These are phyloP conservation scores for Platycercus adscitus DNA, from an alignment of 2,113 vertebrate genomes.

Conservation along the genomic window DNA sequence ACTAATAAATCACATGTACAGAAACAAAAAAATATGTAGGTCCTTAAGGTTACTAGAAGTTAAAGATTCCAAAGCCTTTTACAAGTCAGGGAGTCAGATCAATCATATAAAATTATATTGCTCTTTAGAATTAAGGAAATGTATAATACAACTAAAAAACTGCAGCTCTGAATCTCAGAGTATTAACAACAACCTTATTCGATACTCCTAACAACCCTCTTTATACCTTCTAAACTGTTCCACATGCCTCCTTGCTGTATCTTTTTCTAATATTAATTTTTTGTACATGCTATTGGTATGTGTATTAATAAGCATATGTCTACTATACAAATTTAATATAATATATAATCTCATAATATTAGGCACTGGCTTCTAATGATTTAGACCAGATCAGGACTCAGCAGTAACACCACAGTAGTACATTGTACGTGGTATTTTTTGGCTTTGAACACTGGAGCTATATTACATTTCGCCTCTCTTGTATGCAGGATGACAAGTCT, in stretches of 20 bases:
- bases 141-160: not conserved
- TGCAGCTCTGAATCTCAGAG: not conserved
- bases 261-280: not conserved
- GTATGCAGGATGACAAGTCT: not conserved
- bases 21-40: not conserved
- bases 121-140: not conserved
- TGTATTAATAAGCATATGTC: not conserved
- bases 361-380: not conserved
- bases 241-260: not conserved
- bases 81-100: not conserved
- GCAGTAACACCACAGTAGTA: not conserved
- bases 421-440: fast-evolving
- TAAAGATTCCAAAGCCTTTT: not conserved
- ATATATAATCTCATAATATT: not conserved
- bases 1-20: not conserved
- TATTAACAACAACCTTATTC: not conserved
- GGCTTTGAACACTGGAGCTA: not conserved
- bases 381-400: not conserved
- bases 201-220: not conserved
- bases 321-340: not conserved
- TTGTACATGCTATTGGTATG: not conserved
- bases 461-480: not conserved
- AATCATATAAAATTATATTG: not conserved
- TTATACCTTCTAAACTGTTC: not conserved
- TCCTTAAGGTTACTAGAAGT: not conserved